Conservation (phyloP, 1,140 invertebrate species). For the Probaryconus sp. region DNA sequence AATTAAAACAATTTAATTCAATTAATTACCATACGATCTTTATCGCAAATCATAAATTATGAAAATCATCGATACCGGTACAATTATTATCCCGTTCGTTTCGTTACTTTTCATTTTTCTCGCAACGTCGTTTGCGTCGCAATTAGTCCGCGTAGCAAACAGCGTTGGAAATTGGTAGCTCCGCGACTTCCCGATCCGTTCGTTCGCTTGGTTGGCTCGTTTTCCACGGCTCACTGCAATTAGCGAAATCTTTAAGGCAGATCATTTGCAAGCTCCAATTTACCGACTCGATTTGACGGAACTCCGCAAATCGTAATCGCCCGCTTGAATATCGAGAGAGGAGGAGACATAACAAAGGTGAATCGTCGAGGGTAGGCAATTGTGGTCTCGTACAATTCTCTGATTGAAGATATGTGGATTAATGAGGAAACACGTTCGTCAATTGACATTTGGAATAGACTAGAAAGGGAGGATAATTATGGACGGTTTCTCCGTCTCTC, state of each 20-base stretch:
- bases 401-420: neutral
- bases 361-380: constrained; percentile 2
- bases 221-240: constrained; percentile 51
- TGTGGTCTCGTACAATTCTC: neutral
- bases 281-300: constrained; percentile 62
- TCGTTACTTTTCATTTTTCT: no score
- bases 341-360: constrained; percentile 1
- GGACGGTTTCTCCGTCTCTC: no score
- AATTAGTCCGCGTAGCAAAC: constrained; percentile 41
- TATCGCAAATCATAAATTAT: no score
- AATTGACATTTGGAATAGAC: no score
- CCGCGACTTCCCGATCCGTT: constrained; percentile 5
- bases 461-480: no score
- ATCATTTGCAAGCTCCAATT: constrained; percentile 72
- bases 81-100: neutral
- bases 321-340: constrained; percentile 1
- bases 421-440: neutral
- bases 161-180: constrained; percentile 9
- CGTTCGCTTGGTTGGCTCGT: constrained; percentile 2
- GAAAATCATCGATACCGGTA: no score
- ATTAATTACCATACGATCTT: no score
- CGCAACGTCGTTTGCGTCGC: constrained; percentile 22
- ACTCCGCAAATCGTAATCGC: constrained; percentile 28
- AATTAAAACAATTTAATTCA: no score
- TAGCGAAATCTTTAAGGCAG: constrained; percentile 67